These are phyloP conservation scores for Aulostomus chinensis DNA, from an alignment of 2,797 vertebrate genomes.

Conservation along the genomic window DNA sequence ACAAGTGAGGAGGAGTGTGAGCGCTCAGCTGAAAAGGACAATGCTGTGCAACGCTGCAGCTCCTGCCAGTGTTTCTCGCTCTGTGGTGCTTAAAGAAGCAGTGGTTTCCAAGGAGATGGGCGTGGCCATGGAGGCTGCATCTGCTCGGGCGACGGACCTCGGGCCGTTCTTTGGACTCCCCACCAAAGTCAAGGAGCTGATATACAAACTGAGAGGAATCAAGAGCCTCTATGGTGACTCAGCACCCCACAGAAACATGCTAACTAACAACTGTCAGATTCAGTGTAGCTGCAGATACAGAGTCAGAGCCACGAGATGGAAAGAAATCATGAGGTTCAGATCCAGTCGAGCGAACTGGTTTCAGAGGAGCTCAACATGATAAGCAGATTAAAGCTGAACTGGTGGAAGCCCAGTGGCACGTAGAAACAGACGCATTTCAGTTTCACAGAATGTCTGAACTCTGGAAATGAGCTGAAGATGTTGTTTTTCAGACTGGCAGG, in stretches of 20 bases:
- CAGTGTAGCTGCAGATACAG: too few relatives aligned
- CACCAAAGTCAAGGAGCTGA: conserved; percentile 90
- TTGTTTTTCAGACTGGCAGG: conserved; percentile 89
- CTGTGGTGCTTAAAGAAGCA: conserved; percentile 81
- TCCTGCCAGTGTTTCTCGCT: conserved; percentile 77
- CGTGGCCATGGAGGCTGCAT: conserved; percentile 79
- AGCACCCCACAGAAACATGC: too few relatives aligned
- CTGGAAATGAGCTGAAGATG: too few relatives aligned
- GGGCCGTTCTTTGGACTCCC: conserved; percentile 97
- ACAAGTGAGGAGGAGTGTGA: conserved; percentile 83
- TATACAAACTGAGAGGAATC: conserved; percentile 87
- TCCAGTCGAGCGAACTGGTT: too few relatives aligned
- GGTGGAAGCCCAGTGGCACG: too few relatives aligned
- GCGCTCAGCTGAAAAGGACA: conserved; percentile 86
- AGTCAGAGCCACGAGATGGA: too few relatives aligned
- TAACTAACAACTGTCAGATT: too few relatives aligned
- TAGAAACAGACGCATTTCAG: too few relatives aligned
- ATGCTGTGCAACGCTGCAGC: conserved; percentile 88
- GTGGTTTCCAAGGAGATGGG: conserved; percentile 87
- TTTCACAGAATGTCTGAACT: too few relatives aligned
- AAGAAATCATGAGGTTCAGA: too few relatives aligned
- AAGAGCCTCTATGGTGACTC: conserved; percentile 89
- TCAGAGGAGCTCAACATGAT: too few relatives aligned
- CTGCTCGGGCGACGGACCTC: conserved; percentile 77
- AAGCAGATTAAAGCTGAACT: too few relatives aligned